Percentiles rank a stretch among this genome's conserved stretches.
Conservation (phyloP, 2,113 vertebrate genomes). For the Heterocephalus glaber region DNA sequence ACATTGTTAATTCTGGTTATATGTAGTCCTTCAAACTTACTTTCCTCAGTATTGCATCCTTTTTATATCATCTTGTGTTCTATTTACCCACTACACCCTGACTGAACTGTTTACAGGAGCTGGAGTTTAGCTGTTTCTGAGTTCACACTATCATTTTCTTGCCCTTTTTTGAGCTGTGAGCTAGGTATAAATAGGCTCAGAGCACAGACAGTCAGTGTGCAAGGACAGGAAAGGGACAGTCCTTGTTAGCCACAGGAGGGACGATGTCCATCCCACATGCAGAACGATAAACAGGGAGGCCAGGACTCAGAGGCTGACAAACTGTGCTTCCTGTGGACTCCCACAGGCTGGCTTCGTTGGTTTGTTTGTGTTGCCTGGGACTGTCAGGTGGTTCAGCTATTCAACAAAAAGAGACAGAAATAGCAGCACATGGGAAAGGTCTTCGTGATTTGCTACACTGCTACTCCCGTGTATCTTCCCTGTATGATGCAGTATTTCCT, state of each 20-base stretch:
- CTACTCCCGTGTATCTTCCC: not conserved
- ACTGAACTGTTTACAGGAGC: not conserved
- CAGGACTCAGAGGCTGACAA: not conserved
- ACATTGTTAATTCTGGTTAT: not conserved
- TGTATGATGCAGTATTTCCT: not conserved
- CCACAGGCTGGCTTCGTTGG: not conserved
- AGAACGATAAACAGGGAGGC: not conserved
- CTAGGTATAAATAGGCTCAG: not conserved
- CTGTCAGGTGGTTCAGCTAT: not conserved
- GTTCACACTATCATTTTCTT: not conserved
- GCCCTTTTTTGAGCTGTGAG: not conserved
- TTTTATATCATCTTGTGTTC: not conserved
- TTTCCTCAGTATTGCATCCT: not conserved
- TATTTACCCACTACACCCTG: not conserved
- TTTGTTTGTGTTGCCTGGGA: not conserved
- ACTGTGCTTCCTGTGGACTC: not conserved
- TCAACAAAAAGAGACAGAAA: constrained; percentile 31
- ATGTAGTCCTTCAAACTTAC: not conserved
- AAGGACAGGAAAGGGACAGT: not conserved
- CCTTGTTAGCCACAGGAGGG: not conserved
- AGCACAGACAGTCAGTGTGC: not conserved
- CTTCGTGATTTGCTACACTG: constrained; percentile 2
- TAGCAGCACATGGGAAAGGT: not conserved
- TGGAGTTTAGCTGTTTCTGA: not conserved
- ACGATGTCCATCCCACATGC: not conserved